Conservation (phyloP, 2,113 vertebrate genomes). For the Labeo rohita region DNA sequence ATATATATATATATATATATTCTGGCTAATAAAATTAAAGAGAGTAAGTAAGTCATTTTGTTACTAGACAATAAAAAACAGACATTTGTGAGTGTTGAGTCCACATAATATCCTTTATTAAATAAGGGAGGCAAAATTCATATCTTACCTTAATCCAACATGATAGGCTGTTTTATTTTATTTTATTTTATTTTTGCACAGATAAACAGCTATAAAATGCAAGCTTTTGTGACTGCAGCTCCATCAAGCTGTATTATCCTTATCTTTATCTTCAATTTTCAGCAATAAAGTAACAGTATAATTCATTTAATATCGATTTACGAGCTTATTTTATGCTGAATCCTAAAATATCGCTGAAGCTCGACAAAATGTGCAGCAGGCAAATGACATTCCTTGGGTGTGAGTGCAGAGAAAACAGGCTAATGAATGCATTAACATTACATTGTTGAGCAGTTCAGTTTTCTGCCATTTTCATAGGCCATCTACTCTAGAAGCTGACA, state of each 20-base stretch:
- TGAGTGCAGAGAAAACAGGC: not conserved
- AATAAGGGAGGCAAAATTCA: not conserved
- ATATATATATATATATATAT: too few species aligned
- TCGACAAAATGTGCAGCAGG: not conserved
- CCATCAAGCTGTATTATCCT: too few species aligned
- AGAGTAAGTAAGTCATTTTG: not conserved
- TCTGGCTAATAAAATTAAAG: not conserved
- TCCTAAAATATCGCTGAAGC: conserved; percentile 5
- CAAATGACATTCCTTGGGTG: not conserved
- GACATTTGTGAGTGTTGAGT: not conserved
- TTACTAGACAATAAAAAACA: not conserved
- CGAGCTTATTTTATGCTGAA: not conserved
- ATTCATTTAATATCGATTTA: not conserved
- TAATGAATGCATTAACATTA: conserved; percentile 42
- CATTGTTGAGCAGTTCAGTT: conserved; percentile 38
- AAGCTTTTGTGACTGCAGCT: too few species aligned
- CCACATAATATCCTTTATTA: not conserved
- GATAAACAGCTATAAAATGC: too few species aligned
- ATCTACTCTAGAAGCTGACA: conserved; percentile 15
- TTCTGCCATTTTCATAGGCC: conserved; percentile 9
- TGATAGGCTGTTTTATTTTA: not conserved
- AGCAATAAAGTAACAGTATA: not conserved
- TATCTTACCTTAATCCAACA: not conserved
- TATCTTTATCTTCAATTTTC: not conserved
- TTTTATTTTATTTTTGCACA: too few species aligned